Percentiles rank a stretch among this genome's conserved stretches.
phyloP scores from a whole-genome alignment of 1,140 invertebrate species.

The Helicorthomorpha holstii region DNA sequence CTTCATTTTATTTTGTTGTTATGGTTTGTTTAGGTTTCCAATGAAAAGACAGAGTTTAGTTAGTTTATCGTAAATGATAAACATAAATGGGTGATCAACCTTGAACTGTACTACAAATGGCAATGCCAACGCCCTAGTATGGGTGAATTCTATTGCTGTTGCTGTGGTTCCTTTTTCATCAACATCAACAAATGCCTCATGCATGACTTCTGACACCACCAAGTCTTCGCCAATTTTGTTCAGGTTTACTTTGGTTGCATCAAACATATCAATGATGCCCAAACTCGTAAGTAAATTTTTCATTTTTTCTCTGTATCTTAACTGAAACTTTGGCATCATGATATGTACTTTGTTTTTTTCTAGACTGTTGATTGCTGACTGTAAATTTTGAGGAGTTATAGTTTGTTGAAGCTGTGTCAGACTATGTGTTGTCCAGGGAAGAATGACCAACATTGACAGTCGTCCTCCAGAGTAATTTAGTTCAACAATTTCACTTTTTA shows the following conservation, averaged over 20 bases:
- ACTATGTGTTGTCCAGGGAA: slow-evolving; percentile 15
- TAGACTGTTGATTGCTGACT: background rate
- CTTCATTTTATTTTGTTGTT: no score
- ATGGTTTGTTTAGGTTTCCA: no score
- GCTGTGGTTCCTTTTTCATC: slow-evolving; percentile 64
- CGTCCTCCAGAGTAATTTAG: slow-evolving; percentile 42
- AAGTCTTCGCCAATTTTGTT: slow-evolving; percentile 35
- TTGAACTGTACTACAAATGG: slow-evolving; percentile 37
- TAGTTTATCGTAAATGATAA: slow-evolving; percentile 64
- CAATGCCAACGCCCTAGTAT: background rate
- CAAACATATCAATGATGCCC: slow-evolving; percentile 49
- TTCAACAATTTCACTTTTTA: slow-evolving; percentile 46
- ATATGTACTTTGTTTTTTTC: slow-evolving; percentile 38
- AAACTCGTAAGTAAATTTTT: slow-evolving; percentile 39
- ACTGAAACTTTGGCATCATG: slow-evolving; percentile 55
- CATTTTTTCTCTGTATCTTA: slow-evolving; percentile 44
- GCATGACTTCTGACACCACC: slow-evolving; percentile 39
- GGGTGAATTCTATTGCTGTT: slow-evolving; percentile 32
- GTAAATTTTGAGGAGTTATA: background rate
- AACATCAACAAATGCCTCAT: slow-evolving; percentile 63
- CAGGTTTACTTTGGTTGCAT: slow-evolving; percentile 35
- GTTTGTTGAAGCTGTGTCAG: background rate
- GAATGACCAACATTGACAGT: slow-evolving; percentile 22
- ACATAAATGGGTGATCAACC: slow-evolving; percentile 54
- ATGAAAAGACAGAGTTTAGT: no score